Evolutionary conservation across 2,113 vertebrate genomes (phyloP).

Genomic region (Nothobranchius furzeri): DNA sequence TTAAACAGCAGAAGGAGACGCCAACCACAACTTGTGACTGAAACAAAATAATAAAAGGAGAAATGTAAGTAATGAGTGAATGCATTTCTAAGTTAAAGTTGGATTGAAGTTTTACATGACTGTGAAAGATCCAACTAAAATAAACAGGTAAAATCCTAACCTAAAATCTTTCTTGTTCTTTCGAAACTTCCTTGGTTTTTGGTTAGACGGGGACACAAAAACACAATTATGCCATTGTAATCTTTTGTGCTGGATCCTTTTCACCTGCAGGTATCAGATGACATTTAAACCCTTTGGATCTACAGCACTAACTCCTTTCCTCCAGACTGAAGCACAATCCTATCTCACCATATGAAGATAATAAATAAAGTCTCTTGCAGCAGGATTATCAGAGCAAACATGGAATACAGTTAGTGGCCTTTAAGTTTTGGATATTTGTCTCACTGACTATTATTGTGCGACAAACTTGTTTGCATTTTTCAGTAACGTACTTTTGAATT

Average conservation of each 20-base stretch:
- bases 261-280: conserved; percentile 18
- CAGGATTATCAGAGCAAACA: conserved; percentile 1
- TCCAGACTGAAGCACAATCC: conserved; percentile 26
- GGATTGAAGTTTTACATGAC: too few relatives aligned
- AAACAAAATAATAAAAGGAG: too few relatives aligned
- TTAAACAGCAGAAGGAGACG: too few relatives aligned
- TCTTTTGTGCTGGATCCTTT: background rate
- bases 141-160: background rate
- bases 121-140: too few relatives aligned
- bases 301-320: conserved; percentile 25
- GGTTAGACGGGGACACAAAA: background rate
- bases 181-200: background rate
- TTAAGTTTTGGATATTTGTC: background rate
- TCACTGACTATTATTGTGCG: too few relatives aligned
- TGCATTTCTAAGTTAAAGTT: too few relatives aligned
- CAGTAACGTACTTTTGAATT: too few relatives aligned
- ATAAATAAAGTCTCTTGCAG: conserved; percentile 10
- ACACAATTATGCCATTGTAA: background rate
- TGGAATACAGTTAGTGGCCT: background rate
- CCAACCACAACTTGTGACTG: too few relatives aligned
- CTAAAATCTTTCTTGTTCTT: background rate
- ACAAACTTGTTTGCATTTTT: too few relatives aligned
- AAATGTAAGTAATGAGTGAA: too few relatives aligned
- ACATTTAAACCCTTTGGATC: conserved; percentile 21
- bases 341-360: conserved; percentile 9